Conservation (phyloP, 2,888 invertebrate species). For the Drosophila koepferae region DNA sequence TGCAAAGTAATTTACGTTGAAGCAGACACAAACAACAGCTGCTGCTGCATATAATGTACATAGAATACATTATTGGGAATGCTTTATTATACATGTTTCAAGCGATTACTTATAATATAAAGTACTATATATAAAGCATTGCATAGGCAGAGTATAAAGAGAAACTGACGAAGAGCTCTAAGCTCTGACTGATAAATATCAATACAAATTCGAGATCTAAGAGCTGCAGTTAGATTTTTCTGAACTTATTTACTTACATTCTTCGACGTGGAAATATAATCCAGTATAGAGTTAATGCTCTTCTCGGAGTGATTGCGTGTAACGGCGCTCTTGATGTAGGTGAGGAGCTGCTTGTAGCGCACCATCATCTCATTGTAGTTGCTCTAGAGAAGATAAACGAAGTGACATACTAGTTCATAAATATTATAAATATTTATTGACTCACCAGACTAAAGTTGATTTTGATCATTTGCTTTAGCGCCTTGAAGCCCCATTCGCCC, state of each 20-base stretch:
- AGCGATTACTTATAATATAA: not conserved
- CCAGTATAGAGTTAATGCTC: slow-evolving; percentile 99
- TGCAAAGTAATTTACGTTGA: not conserved
- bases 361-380: slow-evolving; percentile 98
- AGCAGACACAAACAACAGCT: not conserved
- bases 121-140: no score
- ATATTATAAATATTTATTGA: not conserved
- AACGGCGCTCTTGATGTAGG: slow-evolving; percentile 99
- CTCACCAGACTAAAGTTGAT: slow-evolving; percentile 97
- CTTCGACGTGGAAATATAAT: slow-evolving; percentile 99
- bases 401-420: slow-evolving; percentile 27
- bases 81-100: not conserved
- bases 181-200: no score
- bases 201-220: no score
- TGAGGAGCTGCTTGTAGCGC: slow-evolving; percentile 97
- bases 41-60: not conserved
- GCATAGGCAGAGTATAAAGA: no score
- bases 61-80: not conserved
- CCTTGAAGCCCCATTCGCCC: slow-evolving; percentile 99
- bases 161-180: no score
- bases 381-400: slow-evolving; percentile 86
- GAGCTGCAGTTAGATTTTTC: no score
- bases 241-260: slow-evolving; percentile 89
- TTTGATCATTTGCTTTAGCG: slow-evolving; percentile 99
- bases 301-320: slow-evolving; percentile 99